Evolutionary conservation across 37 sponge, comb jelly and placozoan genomes (phyloP).

Genomic region (Mnemiopsis leidyi): DNA sequence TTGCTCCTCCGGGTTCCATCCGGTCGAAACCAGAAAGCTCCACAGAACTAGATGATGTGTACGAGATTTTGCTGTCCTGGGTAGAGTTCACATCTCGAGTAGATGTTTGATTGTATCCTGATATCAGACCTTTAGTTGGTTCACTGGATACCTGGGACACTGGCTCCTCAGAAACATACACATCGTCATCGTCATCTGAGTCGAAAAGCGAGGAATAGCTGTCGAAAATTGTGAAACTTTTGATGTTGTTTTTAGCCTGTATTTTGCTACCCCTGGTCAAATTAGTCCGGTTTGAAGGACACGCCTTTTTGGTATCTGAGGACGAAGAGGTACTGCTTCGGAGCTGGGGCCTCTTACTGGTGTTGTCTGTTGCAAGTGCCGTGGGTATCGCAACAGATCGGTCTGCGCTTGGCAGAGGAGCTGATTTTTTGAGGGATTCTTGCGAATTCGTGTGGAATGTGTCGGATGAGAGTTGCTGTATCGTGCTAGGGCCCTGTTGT

Average conservation of each 20-base stretch:
- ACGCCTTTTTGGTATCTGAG: background rate
- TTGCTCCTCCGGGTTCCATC: too few species aligned
- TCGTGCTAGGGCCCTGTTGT: background rate
- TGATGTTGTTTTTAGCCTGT: background rate
- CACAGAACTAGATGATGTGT: too few species aligned
- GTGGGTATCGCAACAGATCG: background rate
- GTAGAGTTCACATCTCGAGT: too few species aligned
- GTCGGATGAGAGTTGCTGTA: background rate
- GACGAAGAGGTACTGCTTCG: background rate
- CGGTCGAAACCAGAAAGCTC: too few species aligned
- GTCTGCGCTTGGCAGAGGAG: background rate
- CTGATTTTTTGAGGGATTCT: background rate
- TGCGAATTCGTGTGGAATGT: background rate
- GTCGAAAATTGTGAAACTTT: constrained; percentile 13
- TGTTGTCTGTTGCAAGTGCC: background rate
- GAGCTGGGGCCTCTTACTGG: background rate
- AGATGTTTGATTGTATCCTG: too few species aligned
- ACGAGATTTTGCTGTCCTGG: too few species aligned
- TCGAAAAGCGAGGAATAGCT: constrained; percentile 10
- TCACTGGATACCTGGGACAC: background rate
- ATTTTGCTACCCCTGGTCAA: background rate
- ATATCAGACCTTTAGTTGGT: too few species aligned
- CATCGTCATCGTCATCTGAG: background rate
- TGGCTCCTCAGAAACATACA: background rate
- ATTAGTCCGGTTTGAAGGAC: background rate